These are phyloP conservation scores for Streptopelia turtur DNA, from an alignment of 2,797 vertebrate species.

Conservation along the genomic window DNA sequence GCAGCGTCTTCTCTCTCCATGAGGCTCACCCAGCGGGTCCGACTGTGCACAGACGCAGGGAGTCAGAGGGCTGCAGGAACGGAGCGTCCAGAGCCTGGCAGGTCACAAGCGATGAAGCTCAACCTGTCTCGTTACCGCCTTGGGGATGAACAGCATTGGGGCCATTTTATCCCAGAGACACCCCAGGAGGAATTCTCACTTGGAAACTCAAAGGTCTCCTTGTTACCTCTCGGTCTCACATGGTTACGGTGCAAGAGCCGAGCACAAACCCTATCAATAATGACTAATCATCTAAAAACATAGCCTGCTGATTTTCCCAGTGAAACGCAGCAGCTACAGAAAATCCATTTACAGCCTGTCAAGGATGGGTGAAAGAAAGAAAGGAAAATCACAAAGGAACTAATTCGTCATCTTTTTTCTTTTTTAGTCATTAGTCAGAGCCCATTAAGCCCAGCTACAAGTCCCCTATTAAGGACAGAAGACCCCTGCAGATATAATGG, in stretches of 20 bases:
- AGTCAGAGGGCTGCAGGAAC: background rate
- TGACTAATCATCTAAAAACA: background rate
- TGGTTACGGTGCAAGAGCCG: background rate
- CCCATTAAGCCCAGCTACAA: background rate
- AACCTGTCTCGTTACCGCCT: background rate
- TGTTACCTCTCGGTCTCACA: background rate
- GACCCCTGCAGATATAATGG: conserved; percentile 8
- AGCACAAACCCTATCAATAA: background rate
- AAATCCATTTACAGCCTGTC: conserved; percentile 36
- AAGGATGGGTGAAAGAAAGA: background rate
- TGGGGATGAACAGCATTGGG: background rate
- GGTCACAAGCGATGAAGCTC: background rate
- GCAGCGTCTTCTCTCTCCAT: background rate
- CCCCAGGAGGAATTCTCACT: background rate
- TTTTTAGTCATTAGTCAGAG: conserved; percentile 22
- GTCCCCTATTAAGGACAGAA: background rate
- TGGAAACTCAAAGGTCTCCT: background rate
- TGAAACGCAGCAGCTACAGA: background rate
- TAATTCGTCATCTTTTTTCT: conserved; percentile 31
- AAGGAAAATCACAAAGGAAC: conserved; percentile 24
- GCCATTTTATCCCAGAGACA: background rate
- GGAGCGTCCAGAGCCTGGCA: background rate
- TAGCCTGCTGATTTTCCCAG: background rate
- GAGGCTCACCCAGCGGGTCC: background rate
- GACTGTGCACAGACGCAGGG: background rate